Conservation (phyloP, 1,140 invertebrate species). For the Limonius californicus region DNA sequence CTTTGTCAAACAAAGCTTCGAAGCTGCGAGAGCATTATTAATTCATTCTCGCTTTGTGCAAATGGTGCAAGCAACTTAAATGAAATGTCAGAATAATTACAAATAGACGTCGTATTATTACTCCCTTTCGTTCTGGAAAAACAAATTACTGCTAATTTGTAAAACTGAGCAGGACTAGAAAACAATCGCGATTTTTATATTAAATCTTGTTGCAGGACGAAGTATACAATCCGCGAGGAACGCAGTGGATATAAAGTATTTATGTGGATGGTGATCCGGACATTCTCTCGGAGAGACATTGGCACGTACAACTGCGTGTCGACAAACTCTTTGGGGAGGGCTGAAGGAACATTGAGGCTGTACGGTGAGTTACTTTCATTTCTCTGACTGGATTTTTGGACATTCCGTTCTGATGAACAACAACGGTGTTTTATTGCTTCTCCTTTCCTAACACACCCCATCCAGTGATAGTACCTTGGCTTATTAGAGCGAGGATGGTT, state of each 20-base stretch:
- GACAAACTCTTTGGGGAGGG: constrained; percentile 82
- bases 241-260: constrained; percentile 74
- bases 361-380: constrained; percentile 68
- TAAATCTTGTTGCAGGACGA: constrained; percentile 55
- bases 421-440: background rate
- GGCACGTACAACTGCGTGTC: constrained; percentile 89
- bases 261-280: constrained; percentile 77
- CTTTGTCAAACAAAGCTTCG: no score
- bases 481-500: no score
- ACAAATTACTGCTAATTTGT: background rate
- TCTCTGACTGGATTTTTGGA: background rate
- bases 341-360: constrained; percentile 76
- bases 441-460: no score
- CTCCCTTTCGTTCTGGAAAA: no score
- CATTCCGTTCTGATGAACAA: background rate
- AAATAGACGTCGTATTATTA: no score
- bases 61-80: no score
- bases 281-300: constrained; percentile 73
- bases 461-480: no score
- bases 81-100: no score
- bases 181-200: constrained; percentile 32
- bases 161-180: background rate
- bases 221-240: constrained; percentile 77
- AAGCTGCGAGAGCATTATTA: no score
- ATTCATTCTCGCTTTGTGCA: no score